Evolutionary conservation across 1,140 invertebrate genomes (phyloP).

Genomic region (Ectropis grisescens): DNA sequence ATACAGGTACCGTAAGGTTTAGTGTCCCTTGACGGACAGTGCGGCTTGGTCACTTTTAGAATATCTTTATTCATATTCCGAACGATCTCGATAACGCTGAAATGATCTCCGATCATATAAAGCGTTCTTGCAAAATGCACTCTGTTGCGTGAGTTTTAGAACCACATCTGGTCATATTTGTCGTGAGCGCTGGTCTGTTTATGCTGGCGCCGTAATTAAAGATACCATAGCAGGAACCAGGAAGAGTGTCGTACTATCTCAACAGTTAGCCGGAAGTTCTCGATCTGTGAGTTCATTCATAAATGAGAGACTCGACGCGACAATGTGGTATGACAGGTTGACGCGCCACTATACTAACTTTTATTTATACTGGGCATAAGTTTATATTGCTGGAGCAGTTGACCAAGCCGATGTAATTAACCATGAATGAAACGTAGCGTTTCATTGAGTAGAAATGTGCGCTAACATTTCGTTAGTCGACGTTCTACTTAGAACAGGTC

Average conservation of each 20-base stretch:
- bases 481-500: too few species aligned
- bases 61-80: conserved; percentile 63
- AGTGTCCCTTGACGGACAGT: conserved; percentile 16
- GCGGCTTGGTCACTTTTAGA: conserved; percentile 42
- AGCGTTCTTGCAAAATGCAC: conserved; percentile 17
- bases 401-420: conserved; percentile 40
- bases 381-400: conserved; percentile 24
- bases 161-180: conserved; percentile 1
- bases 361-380: conserved; percentile 27
- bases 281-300: conserved; percentile 69
- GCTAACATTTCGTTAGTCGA: conserved; percentile 52
- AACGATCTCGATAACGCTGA: conserved; percentile 53
- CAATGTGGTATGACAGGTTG: conserved; percentile 48
- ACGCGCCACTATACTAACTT: conserved; percentile 25
- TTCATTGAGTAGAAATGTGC: conserved; percentile 65
- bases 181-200: conserved; percentile 28
- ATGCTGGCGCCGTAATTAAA: conserved; percentile 57
- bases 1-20: conserved; percentile 17
- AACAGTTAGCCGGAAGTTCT: conserved; percentile 67
- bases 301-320: conserved; percentile 51
- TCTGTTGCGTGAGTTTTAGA: conserved; percentile 19
- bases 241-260: conserved; percentile 69
- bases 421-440: conserved; percentile 62
- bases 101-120: conserved; percentile 42
- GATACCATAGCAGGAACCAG: conserved; percentile 66